Base-by-base conservation (phyloP, 2,888 invertebrate species). In the Meghimatium bilineatum region DNA sequence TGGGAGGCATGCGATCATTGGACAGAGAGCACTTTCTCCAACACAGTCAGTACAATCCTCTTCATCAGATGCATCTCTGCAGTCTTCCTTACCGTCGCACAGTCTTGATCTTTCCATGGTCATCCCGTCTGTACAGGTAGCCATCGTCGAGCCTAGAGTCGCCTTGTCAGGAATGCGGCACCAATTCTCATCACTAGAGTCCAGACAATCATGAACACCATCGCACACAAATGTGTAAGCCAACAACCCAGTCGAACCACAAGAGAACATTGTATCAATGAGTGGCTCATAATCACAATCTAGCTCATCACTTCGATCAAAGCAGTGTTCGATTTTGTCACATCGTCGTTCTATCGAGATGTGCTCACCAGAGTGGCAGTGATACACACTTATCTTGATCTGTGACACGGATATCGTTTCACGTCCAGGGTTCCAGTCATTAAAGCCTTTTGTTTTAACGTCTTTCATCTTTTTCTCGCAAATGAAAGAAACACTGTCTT, bases 41-140 rank as follows among this genome's bases (percentile, higher is more conserved):
- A 29, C 77, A 38, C 85, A 85, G n/a, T 36, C 67, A 12, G 74
- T 71, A 69, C 85, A 85, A 49, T 83, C 83, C n/a, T 80, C 72
- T 80, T 92, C 91, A 85, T 92, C 91, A 20, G 88, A 88, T 17
- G 87, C 89, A 60, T 91, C 91, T 0, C 84, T 84, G 81, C 91
- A 91, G 83, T 90, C 90, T 23, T 72, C 79, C n/a, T 87, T 85
- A 38, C 86, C 86, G 84, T 91, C 90, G 89, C 60, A 88, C 69
- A 86, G 88, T 36, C 77, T 44, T 63, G 74, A 63, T 66, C 66
- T 60, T n/a, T 75, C 34, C 60, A 81, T 29, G 29, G 52, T 36
- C 81, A 81, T 81, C 10, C 81, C 75, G 32, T 81, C 75, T 20
- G 81, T 81, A 49, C 81, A 81, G 8, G 74, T 52, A 23, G 74